phyloP scores from a whole-genome alignment of 2,888 invertebrate species.

The Scaptodrosophila latifasciaeformis region DNA sequence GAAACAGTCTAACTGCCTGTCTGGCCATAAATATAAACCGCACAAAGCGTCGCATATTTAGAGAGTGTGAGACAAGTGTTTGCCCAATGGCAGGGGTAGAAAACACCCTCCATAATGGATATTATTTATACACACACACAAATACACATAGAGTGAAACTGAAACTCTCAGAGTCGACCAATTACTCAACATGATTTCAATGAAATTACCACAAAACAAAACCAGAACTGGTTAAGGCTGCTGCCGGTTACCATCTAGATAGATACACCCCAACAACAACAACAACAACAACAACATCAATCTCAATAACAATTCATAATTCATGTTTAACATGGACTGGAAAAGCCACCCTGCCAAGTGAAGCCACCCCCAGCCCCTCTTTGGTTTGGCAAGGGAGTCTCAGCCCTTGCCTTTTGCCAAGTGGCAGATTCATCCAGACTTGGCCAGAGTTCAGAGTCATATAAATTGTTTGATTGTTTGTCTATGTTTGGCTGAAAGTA shows the following conservation, averaged over 20 bases:
- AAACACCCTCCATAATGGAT: conserved; percentile 32
- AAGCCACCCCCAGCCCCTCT: conserved; percentile 7
- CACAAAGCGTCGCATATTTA: conserved; percentile 64
- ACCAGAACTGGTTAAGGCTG: conserved; percentile 30
- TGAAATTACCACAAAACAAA: conserved; percentile 70
- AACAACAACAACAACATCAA: conserved; percentile 65
- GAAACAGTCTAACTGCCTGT: conserved; percentile 39
- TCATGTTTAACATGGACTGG: conserved; percentile 72
- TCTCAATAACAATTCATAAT: conserved; percentile 76
- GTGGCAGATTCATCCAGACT: not conserved
- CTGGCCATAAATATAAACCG: conserved; percentile 73
- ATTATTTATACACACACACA: conserved; percentile 50
- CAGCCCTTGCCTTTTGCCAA: not conserved
- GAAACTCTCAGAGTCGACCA: conserved; percentile 39
- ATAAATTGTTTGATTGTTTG: conserved; percentile 72
- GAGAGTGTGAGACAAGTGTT: conserved; percentile 27
- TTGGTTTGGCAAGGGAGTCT: not conserved
- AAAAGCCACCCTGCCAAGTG: conserved; percentile 1
- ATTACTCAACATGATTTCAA: conserved; percentile 75
- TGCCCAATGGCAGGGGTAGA: conserved; percentile 1
- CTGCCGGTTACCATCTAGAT: conserved; percentile 15
- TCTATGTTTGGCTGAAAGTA: conserved; percentile 45
- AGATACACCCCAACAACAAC: conserved; percentile 25
- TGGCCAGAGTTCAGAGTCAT: too few relatives aligned
- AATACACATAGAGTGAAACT: not conserved